Evolutionary conservation across 2,888 invertebrate species (phyloP), one percentile per base, ranked within the genome.

Genomic region (Epirrhoe alternata): DNA sequence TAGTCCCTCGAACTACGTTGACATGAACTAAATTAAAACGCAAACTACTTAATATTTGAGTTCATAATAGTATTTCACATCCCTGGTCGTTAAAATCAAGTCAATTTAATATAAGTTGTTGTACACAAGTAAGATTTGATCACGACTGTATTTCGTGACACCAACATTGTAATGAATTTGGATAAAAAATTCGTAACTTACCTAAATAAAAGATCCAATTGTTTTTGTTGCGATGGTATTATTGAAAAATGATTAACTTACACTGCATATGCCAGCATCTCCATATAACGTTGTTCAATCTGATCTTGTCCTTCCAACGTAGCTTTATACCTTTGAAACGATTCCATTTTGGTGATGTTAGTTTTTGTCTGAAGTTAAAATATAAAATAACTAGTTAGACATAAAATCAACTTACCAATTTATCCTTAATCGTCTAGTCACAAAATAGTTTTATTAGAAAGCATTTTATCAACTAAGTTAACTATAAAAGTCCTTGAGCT

Each of bases 331-430:
- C 99, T 94, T 99, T 98, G 95, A 99, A 99, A 84, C 98, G 97
- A 94, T 99, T 99, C 99, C 99, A 99, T 95, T 99, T 99, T 72
- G 99, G 99, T 73, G 99, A 99, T 68, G 99, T 99, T 91, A 99
- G 94, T 94, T 99, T 99, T 94, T 99, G 99, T 95, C 98, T 98
- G 95, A 83, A 87, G 95, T 95, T 75, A 74, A 69, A 76, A 81
- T 53, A 80, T 73, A 74, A 14, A 69, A 14, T 16, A 76, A 75
- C 70, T 70, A 73, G 60, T 74, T 68, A 70, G 64, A 62, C 65
- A 24, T 53, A 73, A 68, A 54, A 68, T 69, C 24, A 62, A 84
- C 91, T 90, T 77, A 92, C 92, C 91, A 87, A 57, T 84, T 42
- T 83, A 79, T 74, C 66, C 71, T 73, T 73, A 74, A 74, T 66